Conservation (phyloP, 2,797 vertebrate genomes). For the Sparus aurata region DNA sequence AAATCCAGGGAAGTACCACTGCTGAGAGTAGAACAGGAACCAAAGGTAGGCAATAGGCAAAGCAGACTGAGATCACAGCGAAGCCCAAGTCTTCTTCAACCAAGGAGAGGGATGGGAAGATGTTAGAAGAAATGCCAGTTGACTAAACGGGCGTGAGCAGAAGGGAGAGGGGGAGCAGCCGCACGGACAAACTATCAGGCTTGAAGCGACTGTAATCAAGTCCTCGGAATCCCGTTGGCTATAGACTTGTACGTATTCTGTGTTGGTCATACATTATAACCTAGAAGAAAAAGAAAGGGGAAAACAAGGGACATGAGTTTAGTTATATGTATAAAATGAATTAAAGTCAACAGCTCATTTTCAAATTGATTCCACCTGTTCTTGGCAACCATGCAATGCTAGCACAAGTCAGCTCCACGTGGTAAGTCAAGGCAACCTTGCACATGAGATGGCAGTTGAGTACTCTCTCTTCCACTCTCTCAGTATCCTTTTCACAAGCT, state of each 20-base stretch:
- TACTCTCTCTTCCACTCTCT: neutral
- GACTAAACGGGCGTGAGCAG: slow-evolving; percentile 72
- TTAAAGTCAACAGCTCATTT: slow-evolving; percentile 1
- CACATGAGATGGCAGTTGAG: neutral
- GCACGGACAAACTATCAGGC: slow-evolving; percentile 96
- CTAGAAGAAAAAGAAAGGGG: slow-evolving; percentile 77
- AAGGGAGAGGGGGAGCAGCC: slow-evolving; percentile 84
- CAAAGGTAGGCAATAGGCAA: slow-evolving; percentile 72
- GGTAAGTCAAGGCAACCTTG: slow-evolving; percentile 36
- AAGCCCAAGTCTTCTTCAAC: slow-evolving; percentile 78
- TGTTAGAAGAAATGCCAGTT: slow-evolving; percentile 81
- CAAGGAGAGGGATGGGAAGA: slow-evolving; percentile 67
- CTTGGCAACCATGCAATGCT: slow-evolving; percentile 30
- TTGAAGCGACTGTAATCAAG: slow-evolving; percentile 97
- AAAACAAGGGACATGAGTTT: neutral
- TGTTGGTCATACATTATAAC: slow-evolving; percentile 95
- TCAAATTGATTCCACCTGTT: slow-evolving; percentile 25
- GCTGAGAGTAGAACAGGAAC: slow-evolving; percentile 66
- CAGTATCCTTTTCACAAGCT: neutral
- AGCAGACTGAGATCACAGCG: slow-evolving; percentile 74
- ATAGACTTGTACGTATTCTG: slow-evolving; percentile 98
- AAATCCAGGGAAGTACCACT: slow-evolving; percentile 70
- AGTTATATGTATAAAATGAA: neutral
- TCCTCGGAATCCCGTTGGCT: slow-evolving; percentile 93
- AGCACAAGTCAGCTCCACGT: slow-evolving; percentile 51